Base-by-base conservation (phyloP, 2,797 vertebrate species). In the Pelobates cultripes region DNA sequence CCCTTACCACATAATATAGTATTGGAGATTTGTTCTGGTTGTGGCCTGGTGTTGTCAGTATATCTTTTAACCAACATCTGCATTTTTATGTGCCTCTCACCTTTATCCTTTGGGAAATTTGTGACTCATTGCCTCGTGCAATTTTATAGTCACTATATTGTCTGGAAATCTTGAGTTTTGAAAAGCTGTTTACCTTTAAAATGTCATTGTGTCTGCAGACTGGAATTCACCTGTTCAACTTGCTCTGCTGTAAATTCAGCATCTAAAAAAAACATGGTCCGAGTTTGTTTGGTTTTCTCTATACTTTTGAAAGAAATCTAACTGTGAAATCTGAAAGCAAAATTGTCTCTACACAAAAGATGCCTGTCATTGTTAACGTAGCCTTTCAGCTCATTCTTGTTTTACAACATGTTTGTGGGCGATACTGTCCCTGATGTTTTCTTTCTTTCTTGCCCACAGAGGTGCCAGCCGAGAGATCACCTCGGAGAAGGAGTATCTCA, bases 401-500 rank as follows among this genome's bases (percentile, higher is more conserved):
- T 75, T 69, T 43, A 28, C 28, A n/a, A 3, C 7, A 3, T n/a
- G 3, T n/a, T 44, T 45, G 15, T 70, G 1, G 12, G 13, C 70
- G 47, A 60, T 57, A 74, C 69, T 60, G 41, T 43, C 68, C 85
- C 42, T 78, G 61, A 64, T 64, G n/a, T 64, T 82, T 45, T 87
- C 73, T 88, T 71, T 83, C 66, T 79, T n/a, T 70, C 13, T 28
- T n/a, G 43, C 78, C 73, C 45, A 13, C 3, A 95, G 97, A 98
- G 89, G 96, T 94, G 88, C 96, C 96, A 84, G 92, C 95, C 86
- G 97, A 98, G 89, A 94, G 94, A 44, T 98, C 96, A 87, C 97
- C 97, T 43, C 94, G 98, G 86, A 95, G 98, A 89, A 93, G 96
- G 92, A 99, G 98, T 81, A 96, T 99, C 90, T 98, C 98, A 0